phyloP scores from a whole-genome alignment of 1,140 invertebrate genomes.

The Nasonia giraulti region DNA sequence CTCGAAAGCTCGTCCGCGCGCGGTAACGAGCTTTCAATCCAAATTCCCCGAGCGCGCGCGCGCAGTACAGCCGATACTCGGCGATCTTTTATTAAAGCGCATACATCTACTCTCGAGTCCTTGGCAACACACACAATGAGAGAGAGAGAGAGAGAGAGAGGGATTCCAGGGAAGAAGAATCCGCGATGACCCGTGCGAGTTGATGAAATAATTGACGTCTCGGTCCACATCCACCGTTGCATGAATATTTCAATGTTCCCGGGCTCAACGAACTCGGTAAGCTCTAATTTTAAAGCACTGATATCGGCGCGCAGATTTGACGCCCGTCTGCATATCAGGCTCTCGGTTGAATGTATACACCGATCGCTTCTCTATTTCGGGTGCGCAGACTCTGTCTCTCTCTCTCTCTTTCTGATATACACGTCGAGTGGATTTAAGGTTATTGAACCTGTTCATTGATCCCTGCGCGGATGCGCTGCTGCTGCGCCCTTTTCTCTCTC shows the following conservation, averaged over 20 bases:
- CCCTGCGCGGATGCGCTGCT: background rate
- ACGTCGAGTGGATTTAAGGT: conserved; percentile 72
- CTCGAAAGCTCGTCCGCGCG: no score
- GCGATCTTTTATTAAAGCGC: background rate
- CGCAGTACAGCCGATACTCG: background rate
- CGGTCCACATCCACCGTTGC: background rate
- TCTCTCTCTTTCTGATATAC: background rate
- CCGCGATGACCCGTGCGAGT: background rate
- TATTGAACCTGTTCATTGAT: conserved; percentile 73
- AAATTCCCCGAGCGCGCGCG: conserved; percentile 8
- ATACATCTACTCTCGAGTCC: background rate
- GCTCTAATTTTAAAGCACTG: background rate
- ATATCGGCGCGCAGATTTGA: background rate
- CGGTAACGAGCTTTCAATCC: background rate
- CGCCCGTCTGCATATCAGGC: background rate
- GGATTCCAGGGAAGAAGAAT: background rate
- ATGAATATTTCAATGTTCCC: background rate
- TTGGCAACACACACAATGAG: no score
- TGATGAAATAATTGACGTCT: background rate
- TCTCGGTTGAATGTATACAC: background rate
- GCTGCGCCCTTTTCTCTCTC: conserved; percentile 41
- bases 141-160: no score
- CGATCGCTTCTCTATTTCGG: background rate
- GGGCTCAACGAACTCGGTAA: background rate
- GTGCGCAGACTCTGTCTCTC: background rate